Percentiles rank a stretch among this genome's conserved stretches.
These are phyloP conservation scores for Apodemia duryi DNA, from an alignment of 2,888 invertebrate genomes.

Conservation along the genomic window DNA sequence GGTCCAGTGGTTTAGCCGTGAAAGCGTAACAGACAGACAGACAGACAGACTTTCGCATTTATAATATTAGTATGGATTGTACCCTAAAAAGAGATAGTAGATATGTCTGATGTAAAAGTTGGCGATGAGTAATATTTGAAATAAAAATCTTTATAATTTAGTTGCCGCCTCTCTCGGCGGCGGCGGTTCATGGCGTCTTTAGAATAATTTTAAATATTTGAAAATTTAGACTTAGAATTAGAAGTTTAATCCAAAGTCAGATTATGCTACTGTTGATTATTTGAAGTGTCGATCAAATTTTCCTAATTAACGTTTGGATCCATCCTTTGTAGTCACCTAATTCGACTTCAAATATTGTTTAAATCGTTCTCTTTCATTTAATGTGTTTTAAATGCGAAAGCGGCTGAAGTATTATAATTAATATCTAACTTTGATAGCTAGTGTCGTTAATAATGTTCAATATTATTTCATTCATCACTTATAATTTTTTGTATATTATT, in stretches of 20 bases:
- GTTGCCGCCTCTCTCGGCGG: background rate
- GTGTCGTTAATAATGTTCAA: background rate
- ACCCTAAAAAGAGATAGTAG: no score
- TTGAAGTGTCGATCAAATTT: background rate
- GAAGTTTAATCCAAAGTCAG: background rate
- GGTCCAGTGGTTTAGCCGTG: no score
- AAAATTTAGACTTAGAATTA: background rate
- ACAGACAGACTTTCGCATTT: no score
- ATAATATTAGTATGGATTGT: no score
- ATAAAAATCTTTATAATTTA: background rate
- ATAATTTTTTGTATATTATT: no score
- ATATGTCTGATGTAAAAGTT: no score
- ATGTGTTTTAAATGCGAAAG: background rate
- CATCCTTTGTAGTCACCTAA: background rate
- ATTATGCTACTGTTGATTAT: background rate
- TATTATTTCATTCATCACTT: no score
- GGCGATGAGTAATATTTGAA: no score
- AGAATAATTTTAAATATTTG: background rate
- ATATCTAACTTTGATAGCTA: background rate
- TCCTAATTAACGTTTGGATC: background rate
- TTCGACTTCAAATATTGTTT: conserved; percentile 6
- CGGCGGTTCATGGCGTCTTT: background rate
- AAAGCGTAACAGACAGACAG: no score
- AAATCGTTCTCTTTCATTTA: conserved; percentile 6
- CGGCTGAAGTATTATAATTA: background rate